phyloP scores from a whole-genome alignment of 2,888 invertebrate genomes.

The Agrochola litura region DNA sequence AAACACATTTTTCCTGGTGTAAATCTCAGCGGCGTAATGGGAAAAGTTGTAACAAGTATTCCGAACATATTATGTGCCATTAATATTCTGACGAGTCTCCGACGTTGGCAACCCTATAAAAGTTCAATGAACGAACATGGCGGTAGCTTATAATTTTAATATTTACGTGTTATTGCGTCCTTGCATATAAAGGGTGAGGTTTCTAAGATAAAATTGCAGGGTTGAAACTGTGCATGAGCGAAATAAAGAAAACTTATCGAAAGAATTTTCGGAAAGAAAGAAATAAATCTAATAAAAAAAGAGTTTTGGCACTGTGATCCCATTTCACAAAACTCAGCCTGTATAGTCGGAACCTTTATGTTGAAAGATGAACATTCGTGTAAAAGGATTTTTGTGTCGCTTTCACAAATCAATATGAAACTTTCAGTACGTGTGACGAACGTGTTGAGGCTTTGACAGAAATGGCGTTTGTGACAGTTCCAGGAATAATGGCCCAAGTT shows the following conservation, averaged over 20 bases:
- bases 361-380: constrained; percentile 49
- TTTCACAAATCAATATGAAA: constrained; percentile 56
- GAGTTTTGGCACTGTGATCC: background rate
- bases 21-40: constrained; percentile 87
- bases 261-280: background rate
- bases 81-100: constrained; percentile 88
- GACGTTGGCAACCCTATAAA: constrained; percentile 82
- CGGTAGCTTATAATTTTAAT: constrained; percentile 75
- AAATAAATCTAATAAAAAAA: background rate
- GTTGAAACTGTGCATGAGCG: background rate
- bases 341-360: constrained; percentile 48
- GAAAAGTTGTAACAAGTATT: constrained; percentile 90
- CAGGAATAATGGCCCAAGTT: background rate
- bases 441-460: constrained; percentile 9
- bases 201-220: background rate
- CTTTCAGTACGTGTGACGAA: constrained; percentile 42
- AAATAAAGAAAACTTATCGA: background rate
- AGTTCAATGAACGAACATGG: constrained; percentile 82
- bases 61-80: constrained; percentile 88
- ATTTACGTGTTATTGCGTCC: constrained; percentile 61
- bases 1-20: constrained; percentile 83
- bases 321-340: constrained; percentile 9
- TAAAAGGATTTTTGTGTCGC: constrained; percentile 64
- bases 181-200: constrained; percentile 16
- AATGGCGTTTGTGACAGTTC: background rate